Evolutionary conservation across 1,140 invertebrate genomes (phyloP), one percentile per base, ranked within the genome.

Genomic region (Bombus ignitus): DNA sequence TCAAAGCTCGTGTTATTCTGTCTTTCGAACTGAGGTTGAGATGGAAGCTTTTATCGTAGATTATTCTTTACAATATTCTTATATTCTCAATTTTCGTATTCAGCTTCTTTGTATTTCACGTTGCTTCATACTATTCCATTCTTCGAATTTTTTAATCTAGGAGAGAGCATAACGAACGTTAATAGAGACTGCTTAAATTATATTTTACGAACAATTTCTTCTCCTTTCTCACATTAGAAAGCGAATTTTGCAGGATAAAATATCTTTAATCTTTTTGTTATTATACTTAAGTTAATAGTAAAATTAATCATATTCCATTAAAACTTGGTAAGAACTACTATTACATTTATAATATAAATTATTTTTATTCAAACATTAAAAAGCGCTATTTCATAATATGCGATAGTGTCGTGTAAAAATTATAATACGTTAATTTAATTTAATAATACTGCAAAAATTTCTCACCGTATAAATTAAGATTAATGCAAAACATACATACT

Each of bases 21-120:
- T 65, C 75, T 70, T 78, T 83, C 37, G 47, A 83, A 77, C 70
- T 70, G n/a, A 78, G 62, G 74, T 37, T 39, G 44, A 66, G 82
- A 83, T n/a, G 44, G 47, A 42, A 70, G 62, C 82, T 78, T 83
- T 78, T 78, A 83, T 78, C 74, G 32, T 22, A 57, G 47, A 83
- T 78, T 83, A 83, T 68, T 83, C 44, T 66, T n/a, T 57, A 57
- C 28, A 18, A 68, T 42, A 47, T 47, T 83, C 42, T 70, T 70
- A 57, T 77, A 77, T 42, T 83, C 47, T 78, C 82, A 83, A 70
- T 70, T 83, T 83, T 57, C 74, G 74, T 83, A 70, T 32, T 59
- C 73, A 32, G 12, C 8, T 39, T 28, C n/a, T n/a, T 57, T 68
- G 15, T 66, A 15, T 18, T 3, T 28, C 32, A 47, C 57, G 39